Evolutionary conservation across 2,113 vertebrate genomes (phyloP).

Genomic region (Fulica atra): DNA sequence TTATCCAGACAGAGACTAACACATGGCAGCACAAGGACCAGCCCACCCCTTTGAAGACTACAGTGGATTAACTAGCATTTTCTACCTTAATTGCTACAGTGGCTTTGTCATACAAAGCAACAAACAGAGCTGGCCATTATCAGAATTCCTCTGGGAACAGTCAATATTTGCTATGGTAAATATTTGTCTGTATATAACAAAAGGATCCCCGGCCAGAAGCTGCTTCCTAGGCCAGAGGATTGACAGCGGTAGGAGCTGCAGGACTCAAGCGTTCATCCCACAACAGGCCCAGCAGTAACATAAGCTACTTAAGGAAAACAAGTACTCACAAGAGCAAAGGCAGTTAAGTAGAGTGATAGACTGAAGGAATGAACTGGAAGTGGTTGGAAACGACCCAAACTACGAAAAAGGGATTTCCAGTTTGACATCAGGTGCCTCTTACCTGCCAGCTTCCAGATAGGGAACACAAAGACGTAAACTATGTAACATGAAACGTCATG

Average conservation of each 20-base stretch:
- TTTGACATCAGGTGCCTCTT: not conserved
- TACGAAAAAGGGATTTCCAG: not conserved
- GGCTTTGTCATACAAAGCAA: not conserved
- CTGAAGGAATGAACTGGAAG: not conserved
- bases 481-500: accelerated
- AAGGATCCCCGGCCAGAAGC: not conserved
- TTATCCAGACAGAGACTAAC: not conserved
- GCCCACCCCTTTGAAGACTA: not conserved
- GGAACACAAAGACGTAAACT: not conserved
- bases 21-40: accelerated
- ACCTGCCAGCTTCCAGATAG: not conserved
- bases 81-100: not conserved
- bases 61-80: not conserved
- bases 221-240: not conserved
- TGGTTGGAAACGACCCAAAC: not conserved
- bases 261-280: not conserved
- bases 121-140: not conserved
- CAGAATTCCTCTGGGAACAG: not conserved
- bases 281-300: accelerated
- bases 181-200: not conserved
- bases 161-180: not conserved
- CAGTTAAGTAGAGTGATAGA: not conserved
- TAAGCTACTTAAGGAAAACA: not conserved
- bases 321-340: not conserved
- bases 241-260: accelerated